phyloP scores from a whole-genome alignment of 2,888 invertebrate genomes.

The Punctoribates punctum region DNA sequence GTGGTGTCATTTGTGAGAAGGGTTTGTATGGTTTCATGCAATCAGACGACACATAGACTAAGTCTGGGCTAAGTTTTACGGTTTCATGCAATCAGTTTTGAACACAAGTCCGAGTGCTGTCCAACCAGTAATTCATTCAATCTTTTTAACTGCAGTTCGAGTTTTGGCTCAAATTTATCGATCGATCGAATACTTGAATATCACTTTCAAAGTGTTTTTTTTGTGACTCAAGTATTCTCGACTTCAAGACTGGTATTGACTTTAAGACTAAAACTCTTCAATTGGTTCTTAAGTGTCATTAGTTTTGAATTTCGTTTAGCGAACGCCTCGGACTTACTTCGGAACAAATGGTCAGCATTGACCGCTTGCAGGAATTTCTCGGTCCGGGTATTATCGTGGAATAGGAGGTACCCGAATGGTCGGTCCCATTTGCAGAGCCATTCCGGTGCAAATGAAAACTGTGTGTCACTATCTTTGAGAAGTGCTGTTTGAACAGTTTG shows the following conservation, averaged over 20 bases:
- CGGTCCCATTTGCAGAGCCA: slow-evolving; percentile 35
- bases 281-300: background rate
- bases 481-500: slow-evolving; percentile 61
- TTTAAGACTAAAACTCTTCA: background rate
- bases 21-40: background rate
- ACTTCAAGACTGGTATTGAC: background rate
- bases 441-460: slow-evolving; percentile 39
- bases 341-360: slow-evolving; percentile 44
- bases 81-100: background rate
- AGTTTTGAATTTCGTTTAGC: background rate
- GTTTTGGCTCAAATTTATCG: background rate
- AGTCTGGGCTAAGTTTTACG: background rate
- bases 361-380: slow-evolving; percentile 44
- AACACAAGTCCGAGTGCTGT: slow-evolving; percentile 18
- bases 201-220: background rate
- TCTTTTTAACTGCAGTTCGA: background rate
- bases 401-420: slow-evolving; percentile 45
- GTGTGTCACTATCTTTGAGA: slow-evolving; percentile 44
- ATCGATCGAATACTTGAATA: background rate
- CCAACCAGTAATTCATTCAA: background rate
- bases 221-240: background rate
- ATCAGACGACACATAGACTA: background rate
- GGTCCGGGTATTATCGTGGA: slow-evolving; percentile 44
- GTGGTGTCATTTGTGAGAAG: background rate
- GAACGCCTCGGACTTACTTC: slow-evolving; percentile 44